phyloP scores from a whole-genome alignment of 2,888 invertebrate genomes.

The Eristalis intricaria region DNA sequence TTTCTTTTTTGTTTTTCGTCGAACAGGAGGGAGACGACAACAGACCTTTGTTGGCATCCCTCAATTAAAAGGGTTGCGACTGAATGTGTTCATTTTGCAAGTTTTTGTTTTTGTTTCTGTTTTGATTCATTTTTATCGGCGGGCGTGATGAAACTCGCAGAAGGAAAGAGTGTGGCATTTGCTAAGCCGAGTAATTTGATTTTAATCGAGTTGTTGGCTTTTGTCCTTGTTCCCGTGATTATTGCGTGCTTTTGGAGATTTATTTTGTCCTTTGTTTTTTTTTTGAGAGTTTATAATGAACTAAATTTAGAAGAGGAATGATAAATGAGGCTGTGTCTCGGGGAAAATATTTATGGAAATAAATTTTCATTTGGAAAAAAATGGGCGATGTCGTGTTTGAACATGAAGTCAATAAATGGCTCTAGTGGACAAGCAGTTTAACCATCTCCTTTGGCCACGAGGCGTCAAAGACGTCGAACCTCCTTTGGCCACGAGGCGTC shows the following conservation, averaged over 20 bases:
- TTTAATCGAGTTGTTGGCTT: conserved; percentile 41
- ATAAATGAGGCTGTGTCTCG: too few relatives aligned
- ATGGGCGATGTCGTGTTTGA: too few relatives aligned
- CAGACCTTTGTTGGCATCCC: conserved; percentile 5
- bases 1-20: background rate
- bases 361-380: too few relatives aligned
- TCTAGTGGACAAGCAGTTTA: too few relatives aligned
- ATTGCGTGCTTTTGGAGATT: conserved; percentile 13
- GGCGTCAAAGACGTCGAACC: too few relatives aligned
- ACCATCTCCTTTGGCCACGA: too few relatives aligned
- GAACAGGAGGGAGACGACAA: background rate
- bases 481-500: too few relatives aligned
- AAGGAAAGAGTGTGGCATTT: background rate
- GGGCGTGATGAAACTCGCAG: conserved; percentile 20
- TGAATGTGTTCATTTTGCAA: conserved; percentile 28
- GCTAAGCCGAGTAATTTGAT: conserved; percentile 33
- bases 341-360: too few relatives aligned
- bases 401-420: too few relatives aligned
- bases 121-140: conserved; percentile 1
- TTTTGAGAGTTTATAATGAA: too few relatives aligned
- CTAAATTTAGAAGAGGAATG: too few relatives aligned
- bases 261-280: background rate
- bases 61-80: conserved; percentile 39
- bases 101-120: background rate
- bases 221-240: background rate